Conservation (phyloP, 2,113 vertebrate genomes). For the Pavo muticus region DNA sequence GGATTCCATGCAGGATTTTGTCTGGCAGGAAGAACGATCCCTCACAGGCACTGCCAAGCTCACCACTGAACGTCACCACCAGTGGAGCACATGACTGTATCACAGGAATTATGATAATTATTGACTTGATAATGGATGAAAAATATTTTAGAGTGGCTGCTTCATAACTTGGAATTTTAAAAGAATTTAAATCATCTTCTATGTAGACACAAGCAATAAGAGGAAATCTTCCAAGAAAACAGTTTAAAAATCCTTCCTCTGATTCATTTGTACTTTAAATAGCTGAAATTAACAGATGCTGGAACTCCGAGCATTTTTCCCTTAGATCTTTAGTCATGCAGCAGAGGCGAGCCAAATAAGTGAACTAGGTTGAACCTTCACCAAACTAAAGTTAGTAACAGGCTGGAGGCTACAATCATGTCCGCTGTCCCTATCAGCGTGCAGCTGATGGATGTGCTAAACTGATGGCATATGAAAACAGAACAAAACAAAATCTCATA, state of each 20-base stretch:
- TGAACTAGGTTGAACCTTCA: slow-evolving; percentile 66
- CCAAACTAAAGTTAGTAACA: slow-evolving; percentile 72
- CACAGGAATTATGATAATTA: neutral
- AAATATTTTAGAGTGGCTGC: neutral
- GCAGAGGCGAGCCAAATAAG: slow-evolving; percentile 28
- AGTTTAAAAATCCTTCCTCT: neutral
- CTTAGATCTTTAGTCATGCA: slow-evolving; percentile 41
- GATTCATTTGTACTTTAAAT: slow-evolving; percentile 49
- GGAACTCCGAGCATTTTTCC: slow-evolving; percentile 48
- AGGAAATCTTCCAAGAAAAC: neutral
- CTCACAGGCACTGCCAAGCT: slow-evolving; percentile 5
- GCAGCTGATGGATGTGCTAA: slow-evolving; percentile 47
- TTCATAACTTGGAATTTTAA: slow-evolving; percentile 9
- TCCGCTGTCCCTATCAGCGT: slow-evolving; percentile 47
- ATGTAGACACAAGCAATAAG: neutral
- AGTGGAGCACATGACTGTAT: neutral
- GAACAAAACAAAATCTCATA: neutral
- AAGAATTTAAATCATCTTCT: neutral
- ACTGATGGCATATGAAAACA: slow-evolving; percentile 40
- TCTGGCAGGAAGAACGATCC: neutral
- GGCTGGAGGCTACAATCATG: slow-evolving; percentile 69
- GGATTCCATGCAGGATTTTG: neutral
- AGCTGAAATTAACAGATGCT: slow-evolving; percentile 57
- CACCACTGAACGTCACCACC: neutral
- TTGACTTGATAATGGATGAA: neutral